Conservation (phyloP, 2,888 invertebrate species). For the Plemyria rubiginata region DNA sequence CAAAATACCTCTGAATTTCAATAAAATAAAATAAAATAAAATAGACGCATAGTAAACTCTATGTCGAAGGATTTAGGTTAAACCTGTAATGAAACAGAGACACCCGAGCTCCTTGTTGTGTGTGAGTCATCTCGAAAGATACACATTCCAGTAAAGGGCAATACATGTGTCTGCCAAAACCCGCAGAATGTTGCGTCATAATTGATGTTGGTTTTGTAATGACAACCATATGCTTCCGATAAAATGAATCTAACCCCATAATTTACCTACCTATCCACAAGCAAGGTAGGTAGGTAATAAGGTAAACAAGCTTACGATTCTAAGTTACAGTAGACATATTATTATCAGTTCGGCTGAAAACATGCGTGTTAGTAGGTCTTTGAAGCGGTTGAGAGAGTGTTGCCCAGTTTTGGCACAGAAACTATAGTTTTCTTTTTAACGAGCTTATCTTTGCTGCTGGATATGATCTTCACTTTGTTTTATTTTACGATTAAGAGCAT, state of each 20-base stretch:
- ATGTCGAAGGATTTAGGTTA: slow-evolving; percentile 2
- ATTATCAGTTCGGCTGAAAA: too few species aligned
- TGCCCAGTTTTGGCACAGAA: too few species aligned
- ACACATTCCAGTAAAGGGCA: slow-evolving; percentile 26
- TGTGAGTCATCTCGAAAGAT: slow-evolving; percentile 28
- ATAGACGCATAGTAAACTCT: background rate
- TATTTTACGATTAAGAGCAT: too few species aligned
- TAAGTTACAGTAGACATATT: too few species aligned
- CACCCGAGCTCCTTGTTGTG: slow-evolving; percentile 19
- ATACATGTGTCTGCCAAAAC: slow-evolving; percentile 25
- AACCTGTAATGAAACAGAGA: slow-evolving; percentile 3
- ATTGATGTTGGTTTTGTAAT: slow-evolving; percentile 42
- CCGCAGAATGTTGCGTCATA: slow-evolving; percentile 29
- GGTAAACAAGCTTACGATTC: too few species aligned
- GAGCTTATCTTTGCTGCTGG: too few species aligned
- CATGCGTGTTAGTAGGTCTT: too few species aligned
- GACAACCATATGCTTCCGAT: slow-evolving; percentile 36
- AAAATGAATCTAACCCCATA: slow-evolving; percentile 1
- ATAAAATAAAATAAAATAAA: background rate
- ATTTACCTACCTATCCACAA: background rate
- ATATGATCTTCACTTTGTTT: too few species aligned
- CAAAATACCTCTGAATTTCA: background rate
- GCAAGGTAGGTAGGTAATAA: too few species aligned
- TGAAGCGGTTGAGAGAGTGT: too few species aligned
- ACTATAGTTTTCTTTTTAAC: too few species aligned